A percentile compares a stretch with the other conserved stretches of the same genome.
Conservation (phyloP, 2,797 vertebrate species). For the Acanthurus tractus region DNA sequence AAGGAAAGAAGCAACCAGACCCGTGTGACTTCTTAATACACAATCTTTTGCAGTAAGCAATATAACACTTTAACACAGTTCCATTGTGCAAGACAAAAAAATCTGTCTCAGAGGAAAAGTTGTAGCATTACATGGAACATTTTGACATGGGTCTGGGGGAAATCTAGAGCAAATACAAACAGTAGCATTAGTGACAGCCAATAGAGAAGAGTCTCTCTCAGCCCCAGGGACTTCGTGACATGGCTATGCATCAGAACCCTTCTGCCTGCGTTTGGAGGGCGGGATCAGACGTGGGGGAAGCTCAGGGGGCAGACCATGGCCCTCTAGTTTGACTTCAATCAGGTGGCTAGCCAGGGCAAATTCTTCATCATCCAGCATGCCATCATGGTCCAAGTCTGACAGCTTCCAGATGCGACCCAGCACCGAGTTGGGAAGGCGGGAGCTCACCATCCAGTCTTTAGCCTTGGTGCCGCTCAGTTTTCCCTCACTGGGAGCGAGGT, state of each 20-base stretch:
- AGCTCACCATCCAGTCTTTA: constrained; percentile 95
- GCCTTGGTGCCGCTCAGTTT: constrained; percentile 94
- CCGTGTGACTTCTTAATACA: constrained; percentile 42
- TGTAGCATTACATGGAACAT: constrained; percentile 19
- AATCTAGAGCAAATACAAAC: constrained; percentile 48
- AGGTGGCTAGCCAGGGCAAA: constrained; percentile 95
- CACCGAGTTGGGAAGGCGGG: constrained; percentile 93
- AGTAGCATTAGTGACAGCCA: constrained; percentile 55
- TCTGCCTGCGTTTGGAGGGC: constrained; percentile 93
- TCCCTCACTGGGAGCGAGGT: constrained; percentile 91
- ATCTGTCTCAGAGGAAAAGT: constrained; percentile 34
- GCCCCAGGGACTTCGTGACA: constrained; percentile 20
- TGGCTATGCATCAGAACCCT: constrained; percentile 91
- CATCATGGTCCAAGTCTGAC: constrained; percentile 93
- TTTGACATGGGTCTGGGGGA: constrained; percentile 35
- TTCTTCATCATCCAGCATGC: constrained; percentile 96
- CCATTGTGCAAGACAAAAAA: constrained; percentile 44
- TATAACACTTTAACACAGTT: constrained; percentile 53
- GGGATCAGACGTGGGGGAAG: constrained; percentile 91
- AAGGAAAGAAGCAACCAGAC: constrained; percentile 50
- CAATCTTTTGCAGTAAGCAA: constrained; percentile 35
- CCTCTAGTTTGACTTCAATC: constrained; percentile 94
- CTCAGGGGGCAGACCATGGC: constrained; percentile 92
- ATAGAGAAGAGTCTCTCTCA: constrained; percentile 45
- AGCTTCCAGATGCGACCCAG: constrained; percentile 96